phyloP scores from a whole-genome alignment of 1,140 invertebrate species.

The Solenopsis fugax region DNA sequence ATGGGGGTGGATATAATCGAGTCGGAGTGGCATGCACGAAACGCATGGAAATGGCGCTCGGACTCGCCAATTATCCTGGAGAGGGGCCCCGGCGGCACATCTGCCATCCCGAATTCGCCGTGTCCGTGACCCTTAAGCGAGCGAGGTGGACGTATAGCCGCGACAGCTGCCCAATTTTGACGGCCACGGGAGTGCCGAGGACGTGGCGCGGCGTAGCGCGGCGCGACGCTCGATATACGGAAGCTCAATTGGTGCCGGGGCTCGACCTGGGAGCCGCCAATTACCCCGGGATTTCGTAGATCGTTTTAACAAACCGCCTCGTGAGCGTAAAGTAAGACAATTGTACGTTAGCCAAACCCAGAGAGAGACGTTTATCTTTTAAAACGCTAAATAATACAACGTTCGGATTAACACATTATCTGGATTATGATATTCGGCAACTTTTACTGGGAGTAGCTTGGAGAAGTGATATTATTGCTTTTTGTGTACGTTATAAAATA shows the following conservation, averaged over 20 bases:
- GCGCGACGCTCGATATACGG: slow-evolving; percentile 53
- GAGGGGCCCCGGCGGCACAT: slow-evolving; percentile 32
- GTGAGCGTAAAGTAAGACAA: background rate
- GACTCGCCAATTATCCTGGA: slow-evolving; percentile 50
- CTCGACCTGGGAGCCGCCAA: slow-evolving; percentile 3
- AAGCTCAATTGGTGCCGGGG: slow-evolving; percentile 50
- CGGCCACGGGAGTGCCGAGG: slow-evolving; percentile 37
- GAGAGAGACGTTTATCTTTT: slow-evolving; percentile 2
- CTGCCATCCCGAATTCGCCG: slow-evolving; percentile 54
- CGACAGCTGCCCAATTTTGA: slow-evolving; percentile 68
- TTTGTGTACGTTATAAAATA: background rate
- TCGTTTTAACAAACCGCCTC: slow-evolving; percentile 43
- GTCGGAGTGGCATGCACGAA: slow-evolving; percentile 28
- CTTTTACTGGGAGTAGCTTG: background rate
- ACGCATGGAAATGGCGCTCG: slow-evolving; percentile 24
- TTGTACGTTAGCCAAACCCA: background rate
- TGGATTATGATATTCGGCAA: background rate
- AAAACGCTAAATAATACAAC: slow-evolving; percentile 3
- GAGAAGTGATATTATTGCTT: too few relatives aligned
- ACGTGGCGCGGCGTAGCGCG: background rate
- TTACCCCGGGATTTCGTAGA: slow-evolving; percentile 38
- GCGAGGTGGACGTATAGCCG: slow-evolving; percentile 24
- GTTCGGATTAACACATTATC: slow-evolving; percentile 14
- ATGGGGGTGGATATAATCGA: slow-evolving; percentile 58
- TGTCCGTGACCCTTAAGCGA: slow-evolving; percentile 63